Conservation (phyloP, 2,888 invertebrate genomes). For the Yponomeuta evonymella region DNA sequence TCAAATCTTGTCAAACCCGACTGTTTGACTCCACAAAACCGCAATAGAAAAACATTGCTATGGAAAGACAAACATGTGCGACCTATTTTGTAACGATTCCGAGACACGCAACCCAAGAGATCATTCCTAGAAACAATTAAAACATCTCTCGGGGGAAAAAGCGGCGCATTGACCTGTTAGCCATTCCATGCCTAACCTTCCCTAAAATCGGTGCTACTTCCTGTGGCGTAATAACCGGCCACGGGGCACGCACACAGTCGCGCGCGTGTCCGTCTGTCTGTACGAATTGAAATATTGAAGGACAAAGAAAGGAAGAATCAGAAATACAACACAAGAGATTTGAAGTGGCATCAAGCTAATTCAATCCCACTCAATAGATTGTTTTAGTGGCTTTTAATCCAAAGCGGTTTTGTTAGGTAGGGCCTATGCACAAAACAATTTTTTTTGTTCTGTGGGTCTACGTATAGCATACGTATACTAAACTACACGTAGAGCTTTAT, state of each 20-base stretch:
- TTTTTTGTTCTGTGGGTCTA: no score
- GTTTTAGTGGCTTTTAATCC: no score
- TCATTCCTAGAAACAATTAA: not conserved
- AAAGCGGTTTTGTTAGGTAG: no score
- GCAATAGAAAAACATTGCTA: not conserved
- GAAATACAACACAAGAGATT: not conserved
- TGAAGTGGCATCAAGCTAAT: not conserved
- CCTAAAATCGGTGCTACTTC: conserved; percentile 70
- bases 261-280: not conserved
- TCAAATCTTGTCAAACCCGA: not conserved
- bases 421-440: no score
- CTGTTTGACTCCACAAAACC: not conserved
- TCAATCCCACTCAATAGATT: no score
- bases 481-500: no score
- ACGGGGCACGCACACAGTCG: conserved; percentile 35
- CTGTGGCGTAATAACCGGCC: conserved; percentile 54
- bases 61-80: not conserved
- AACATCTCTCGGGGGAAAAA: not conserved
- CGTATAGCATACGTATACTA: no score
- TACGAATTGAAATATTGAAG: not conserved
- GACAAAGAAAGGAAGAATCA: not conserved
- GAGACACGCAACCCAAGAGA: not conserved
- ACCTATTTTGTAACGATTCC: not conserved
- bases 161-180: conserved; percentile 64
- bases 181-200: conserved; percentile 62